Percentiles rank a stretch among this genome's conserved stretches.
Conservation (phyloP, 2,888 invertebrate genomes). For the Chymomyza caudatula region DNA sequence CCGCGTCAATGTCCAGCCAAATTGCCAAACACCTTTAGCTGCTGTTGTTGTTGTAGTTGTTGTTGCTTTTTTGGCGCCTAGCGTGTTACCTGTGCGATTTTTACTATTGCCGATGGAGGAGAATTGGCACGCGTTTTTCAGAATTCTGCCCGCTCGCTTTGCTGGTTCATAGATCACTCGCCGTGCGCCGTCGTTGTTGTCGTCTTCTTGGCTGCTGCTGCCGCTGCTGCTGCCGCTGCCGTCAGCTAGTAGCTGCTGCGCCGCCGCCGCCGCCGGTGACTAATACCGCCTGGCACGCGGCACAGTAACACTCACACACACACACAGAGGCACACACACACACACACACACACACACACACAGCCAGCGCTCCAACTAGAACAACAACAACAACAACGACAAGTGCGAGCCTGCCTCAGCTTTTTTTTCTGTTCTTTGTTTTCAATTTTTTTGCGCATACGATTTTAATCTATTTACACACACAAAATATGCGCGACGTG, state of each 20-base stretch:
- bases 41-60: constrained; percentile 9
- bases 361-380: constrained; percentile 52
- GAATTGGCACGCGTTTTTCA: neutral
- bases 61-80: constrained; percentile 52
- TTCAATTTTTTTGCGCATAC: constrained; percentile 10
- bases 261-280: constrained; percentile 49
- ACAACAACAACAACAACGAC: constrained; percentile 17
- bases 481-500: constrained; percentile 65
- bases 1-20: constrained; percentile 53
- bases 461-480: constrained; percentile 50
- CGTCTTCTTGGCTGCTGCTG: constrained; percentile 62
- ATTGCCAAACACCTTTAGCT: constrained; percentile 57
- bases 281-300: constrained; percentile 65
- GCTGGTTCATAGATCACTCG: constrained; percentile 65
- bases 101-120: neutral
- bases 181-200: constrained; percentile 25
- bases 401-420: constrained; percentile 4
- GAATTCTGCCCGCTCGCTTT: constrained; percentile 41
- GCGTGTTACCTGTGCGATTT: neutral
- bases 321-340: neutral
- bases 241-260: constrained; percentile 7
- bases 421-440: constrained; percentile 21
- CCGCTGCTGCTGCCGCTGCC: constrained; percentile 40
- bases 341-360: neutral
- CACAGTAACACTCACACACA: constrained; percentile 18